Evolutionary conservation across 2,888 invertebrate species (phyloP), one percentile per base, ranked within the genome.

Genomic region (Caenorhabditis wallacei): DNA sequence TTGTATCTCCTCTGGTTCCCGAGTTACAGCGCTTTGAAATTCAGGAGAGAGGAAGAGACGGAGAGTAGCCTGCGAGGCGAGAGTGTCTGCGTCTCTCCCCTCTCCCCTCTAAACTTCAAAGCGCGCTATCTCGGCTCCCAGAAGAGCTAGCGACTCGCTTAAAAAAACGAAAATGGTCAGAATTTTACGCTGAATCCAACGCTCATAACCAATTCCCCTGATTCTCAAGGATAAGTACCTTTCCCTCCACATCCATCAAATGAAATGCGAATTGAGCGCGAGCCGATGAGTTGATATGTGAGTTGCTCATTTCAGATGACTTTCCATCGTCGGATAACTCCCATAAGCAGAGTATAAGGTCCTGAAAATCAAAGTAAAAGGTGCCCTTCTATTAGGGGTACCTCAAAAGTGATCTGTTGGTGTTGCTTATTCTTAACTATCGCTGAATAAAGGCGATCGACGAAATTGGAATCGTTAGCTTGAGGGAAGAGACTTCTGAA

Each of bases 401-500:
- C 86, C 84, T 87, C 84, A 54, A 87, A 87, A 40, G 88, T 86
- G 48, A 89, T 88, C 54, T 89, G 84, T 37, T 87, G 85, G 16
- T 86, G 87, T 8, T 85, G 80, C 37, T 87, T 87, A 20, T 85
- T 82, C 26, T 85, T 87, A 11, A 85, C 82, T 24, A 90, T 89
- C 8, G 89, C 87, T 43, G 78, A 59, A 69, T 89, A 90, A 13
- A 90, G 72, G 22, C 90, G 80, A 78, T 90, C 90, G 0, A 88
- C 89, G 63, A 89, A 90, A 7, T 83, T 79, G 40, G 89, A 88
- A 66, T 89, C 88, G 22, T 85, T 82, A 16, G 90, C 86, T 51
- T 88, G 85, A 22, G 89, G 89, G 78, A 90, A 90, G 11, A 90
- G 75, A 18, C 84, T 79, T n/a, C 88, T 76, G 72, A 89, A 88